Evolutionary conservation across 2,888 invertebrate genomes (phyloP).

Genomic region (Aradus depressus): DNA sequence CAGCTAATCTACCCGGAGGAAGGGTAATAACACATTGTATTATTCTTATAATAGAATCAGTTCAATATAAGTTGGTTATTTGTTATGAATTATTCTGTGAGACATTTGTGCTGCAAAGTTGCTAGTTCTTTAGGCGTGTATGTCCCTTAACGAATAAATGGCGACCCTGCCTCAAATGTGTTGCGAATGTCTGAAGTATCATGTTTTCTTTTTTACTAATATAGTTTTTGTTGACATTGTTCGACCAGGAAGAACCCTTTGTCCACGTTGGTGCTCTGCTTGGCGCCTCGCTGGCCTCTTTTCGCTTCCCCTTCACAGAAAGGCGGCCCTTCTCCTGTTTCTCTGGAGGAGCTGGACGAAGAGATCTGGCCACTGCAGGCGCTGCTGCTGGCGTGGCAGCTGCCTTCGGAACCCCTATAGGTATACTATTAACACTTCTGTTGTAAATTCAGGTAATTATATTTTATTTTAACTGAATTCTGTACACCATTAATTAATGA

Average conservation of each 20-base stretch:
- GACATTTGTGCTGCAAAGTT: neutral
- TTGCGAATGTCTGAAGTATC: neutral
- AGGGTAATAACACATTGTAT: conserved; percentile 18
- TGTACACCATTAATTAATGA: neutral
- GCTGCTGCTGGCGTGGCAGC: conserved; percentile 52
- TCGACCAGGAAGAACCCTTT: conserved; percentile 18
- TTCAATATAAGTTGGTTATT: neutral
- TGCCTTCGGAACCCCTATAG: conserved; percentile 45
- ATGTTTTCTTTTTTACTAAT: neutral
- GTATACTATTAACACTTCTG: conserved; percentile 28
- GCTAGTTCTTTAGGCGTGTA: neutral
- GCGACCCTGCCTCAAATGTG: neutral
- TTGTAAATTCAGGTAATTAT: neutral
- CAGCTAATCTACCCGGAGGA: conserved; percentile 20
- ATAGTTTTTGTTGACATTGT: neutral
- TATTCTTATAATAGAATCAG: neutral
- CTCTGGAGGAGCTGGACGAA: conserved; percentile 44
- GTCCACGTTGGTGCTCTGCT: conserved; percentile 10
- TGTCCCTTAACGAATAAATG: neutral
- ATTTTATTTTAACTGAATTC: neutral
- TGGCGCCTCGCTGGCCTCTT: conserved; percentile 10
- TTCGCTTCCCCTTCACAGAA: neutral
- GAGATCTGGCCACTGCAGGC: conserved; percentile 51
- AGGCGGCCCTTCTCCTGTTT: conserved; percentile 6
- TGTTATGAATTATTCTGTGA: neutral